Percentiles rank a stretch among this genome's conserved stretches.
phyloP scores from a whole-genome alignment of 2,888 invertebrate genomes.

The Xylota sylvarum region DNA sequence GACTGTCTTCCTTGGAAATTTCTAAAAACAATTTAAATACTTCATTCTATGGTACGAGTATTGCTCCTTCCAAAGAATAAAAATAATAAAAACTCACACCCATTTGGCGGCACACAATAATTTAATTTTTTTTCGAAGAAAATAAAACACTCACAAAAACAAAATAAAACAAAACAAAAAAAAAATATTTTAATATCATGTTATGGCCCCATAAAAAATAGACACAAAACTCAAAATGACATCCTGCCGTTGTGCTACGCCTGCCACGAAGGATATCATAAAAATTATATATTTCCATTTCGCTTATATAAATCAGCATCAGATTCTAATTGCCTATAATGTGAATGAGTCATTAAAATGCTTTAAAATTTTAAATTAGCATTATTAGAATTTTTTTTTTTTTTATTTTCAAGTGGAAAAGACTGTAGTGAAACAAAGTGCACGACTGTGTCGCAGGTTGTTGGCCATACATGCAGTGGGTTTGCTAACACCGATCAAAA shows the following conservation, averaged over 20 bases:
- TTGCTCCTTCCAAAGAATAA: neutral
- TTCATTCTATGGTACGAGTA: no score
- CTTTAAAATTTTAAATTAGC: constrained; percentile 55
- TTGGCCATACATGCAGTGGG: neutral
- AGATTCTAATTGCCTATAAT: constrained; percentile 66
- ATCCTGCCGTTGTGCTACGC: constrained; percentile 34
- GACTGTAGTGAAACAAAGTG: no score
- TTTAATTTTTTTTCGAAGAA: constrained; percentile 2
- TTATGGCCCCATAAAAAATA: constrained; percentile 51
- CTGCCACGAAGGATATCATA: constrained; percentile 42
- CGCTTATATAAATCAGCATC: constrained; percentile 60
- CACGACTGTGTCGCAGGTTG: neutral
- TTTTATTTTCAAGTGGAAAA: neutral
- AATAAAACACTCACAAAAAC: neutral
- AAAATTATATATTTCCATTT: constrained; percentile 51
- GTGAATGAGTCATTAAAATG: constrained; percentile 59
- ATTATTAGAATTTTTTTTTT: constrained; percentile 23
- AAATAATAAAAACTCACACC: constrained; percentile 37
- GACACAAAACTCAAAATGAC: constrained; percentile 54
- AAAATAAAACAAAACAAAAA: constrained; percentile 16
- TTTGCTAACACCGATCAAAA: no score
- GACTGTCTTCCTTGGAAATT: neutral
- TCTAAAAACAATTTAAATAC: neutral
- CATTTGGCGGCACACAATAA: constrained; percentile 23
- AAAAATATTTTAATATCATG: constrained; percentile 53